phyloP scores from a whole-genome alignment of 2,113 vertebrate species.

The Procavia capensis region DNA sequence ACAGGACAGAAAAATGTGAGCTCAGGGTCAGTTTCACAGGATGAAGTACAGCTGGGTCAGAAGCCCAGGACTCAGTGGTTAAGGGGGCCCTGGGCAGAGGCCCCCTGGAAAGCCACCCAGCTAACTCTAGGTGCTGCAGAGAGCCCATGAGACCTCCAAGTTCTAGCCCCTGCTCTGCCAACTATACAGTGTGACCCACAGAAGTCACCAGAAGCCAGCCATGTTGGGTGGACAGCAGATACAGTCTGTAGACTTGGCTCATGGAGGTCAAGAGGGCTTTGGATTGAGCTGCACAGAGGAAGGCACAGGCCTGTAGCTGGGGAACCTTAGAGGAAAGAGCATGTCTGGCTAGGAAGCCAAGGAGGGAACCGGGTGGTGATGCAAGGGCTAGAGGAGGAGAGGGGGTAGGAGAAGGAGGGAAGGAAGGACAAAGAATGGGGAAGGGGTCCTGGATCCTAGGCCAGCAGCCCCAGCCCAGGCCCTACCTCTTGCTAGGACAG shows the following conservation, averaged over 20 bases:
- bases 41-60: neutral
- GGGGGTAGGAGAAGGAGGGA: neutral
- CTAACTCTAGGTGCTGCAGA: neutral
- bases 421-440: neutral
- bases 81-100: neutral
- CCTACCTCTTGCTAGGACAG: neutral
- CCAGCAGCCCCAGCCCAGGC: neutral
- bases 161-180: neutral
- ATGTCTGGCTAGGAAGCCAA: constrained; percentile 56
- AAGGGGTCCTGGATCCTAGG: neutral
- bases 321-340: constrained; percentile 53
- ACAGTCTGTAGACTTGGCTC: neutral
- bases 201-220: neutral
- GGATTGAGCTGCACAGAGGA: neutral
- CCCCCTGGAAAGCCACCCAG: neutral
- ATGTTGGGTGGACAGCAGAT: neutral
- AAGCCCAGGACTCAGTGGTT: neutral
- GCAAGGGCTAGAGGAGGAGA: neutral
- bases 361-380: neutral
- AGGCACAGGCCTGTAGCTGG: constrained; percentile 33
- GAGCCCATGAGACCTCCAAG: neutral
- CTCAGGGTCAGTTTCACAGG: neutral
- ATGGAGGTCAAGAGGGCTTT: neutral
- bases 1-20: neutral
- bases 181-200: neutral